phyloP scores from a whole-genome alignment of 2,113 vertebrate genomes.

The Myotis yumanensis region DNA sequence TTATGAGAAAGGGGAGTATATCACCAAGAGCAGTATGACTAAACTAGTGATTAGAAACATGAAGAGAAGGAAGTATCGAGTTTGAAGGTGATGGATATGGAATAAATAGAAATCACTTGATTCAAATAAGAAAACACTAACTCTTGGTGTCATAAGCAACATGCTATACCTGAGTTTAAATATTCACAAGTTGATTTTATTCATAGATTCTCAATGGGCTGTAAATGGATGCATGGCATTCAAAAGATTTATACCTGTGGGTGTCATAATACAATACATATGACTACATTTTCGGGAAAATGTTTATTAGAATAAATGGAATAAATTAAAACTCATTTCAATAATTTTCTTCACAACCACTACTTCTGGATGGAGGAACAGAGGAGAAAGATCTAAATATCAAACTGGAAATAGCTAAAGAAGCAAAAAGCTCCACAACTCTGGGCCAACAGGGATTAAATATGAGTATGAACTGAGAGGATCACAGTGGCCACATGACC shows the following conservation, averaged over 20 bases:
- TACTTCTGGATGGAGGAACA: not conserved
- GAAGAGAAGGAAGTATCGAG: not conserved
- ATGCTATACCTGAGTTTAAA: not conserved
- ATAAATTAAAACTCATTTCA: not conserved
- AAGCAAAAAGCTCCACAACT: not conserved
- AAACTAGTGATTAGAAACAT: not conserved
- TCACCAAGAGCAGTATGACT: not conserved
- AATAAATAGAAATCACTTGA: not conserved
- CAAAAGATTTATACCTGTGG: not conserved
- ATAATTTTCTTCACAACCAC: not conserved
- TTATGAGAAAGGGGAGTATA: not conserved
- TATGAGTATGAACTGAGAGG: not conserved
- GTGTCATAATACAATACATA: not conserved
- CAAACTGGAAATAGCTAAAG: conserved; percentile 7
- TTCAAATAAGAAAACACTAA: not conserved
- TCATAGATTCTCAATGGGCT: not conserved
- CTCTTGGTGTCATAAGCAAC: not conserved
- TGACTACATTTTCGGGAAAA: not conserved
- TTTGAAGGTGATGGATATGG: not conserved
- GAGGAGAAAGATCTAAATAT: conserved; percentile 21
- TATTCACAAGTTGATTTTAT: not conserved
- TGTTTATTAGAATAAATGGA: not conserved
- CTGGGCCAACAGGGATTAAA: not conserved
- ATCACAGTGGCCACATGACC: not conserved
- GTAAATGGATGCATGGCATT: not conserved